Base-by-base conservation (phyloP, 2,797 vertebrate species). In the Paedocypris micromegethes region DNA sequence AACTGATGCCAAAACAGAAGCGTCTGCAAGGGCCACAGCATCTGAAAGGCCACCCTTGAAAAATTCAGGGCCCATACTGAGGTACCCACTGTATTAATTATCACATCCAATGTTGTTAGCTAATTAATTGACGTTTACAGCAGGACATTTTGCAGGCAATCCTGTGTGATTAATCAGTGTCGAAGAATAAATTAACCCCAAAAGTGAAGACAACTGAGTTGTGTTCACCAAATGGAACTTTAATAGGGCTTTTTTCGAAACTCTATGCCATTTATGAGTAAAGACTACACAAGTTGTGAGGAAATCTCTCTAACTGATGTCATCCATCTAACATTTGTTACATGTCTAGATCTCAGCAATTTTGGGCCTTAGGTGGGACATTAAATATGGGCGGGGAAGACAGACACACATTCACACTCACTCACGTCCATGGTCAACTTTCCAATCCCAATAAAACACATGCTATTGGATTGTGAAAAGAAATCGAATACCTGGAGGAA, bases 91-190 rank as follows among this genome's bases (percentile, higher is more conserved):
- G 75, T 80, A 88, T 89, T 88, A 84, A 89, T 91, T 87, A 88
- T 87, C 81, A 81, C 80, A 79, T 85, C 77, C 84, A 84, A 79
- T 82, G 82, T 78, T 84, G 83, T 86, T 80, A 73, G 83, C 83
- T 87, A 88, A 90, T 89, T 89, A 89, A 88, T 80, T 85, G 83
- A 82, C 75, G 75, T 87, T 89, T 87, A 88, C 82, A 76, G 78
- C 76, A 66, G 81, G 78, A 84, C 87, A 84, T 79, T 79, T 77
- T 76, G 77, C 72, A 59, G 76, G 83, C 78, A 82, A 84, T 84
- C 85, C 78, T 8, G 78, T 57, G 64, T 77, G 85, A 88, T 89
- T 88, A 90, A 88, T 88, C 82, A 86, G 80, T 67, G 72, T 77
- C 64, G 67, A 77, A 72, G 80, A 85, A 86, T 83, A 81, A 85